A percentile compares a stretch with the other conserved stretches of the same genome.
These are phyloP conservation scores for Tenthredo notha DNA, from an alignment of 2,888 invertebrate species.

Conservation along the genomic window DNA sequence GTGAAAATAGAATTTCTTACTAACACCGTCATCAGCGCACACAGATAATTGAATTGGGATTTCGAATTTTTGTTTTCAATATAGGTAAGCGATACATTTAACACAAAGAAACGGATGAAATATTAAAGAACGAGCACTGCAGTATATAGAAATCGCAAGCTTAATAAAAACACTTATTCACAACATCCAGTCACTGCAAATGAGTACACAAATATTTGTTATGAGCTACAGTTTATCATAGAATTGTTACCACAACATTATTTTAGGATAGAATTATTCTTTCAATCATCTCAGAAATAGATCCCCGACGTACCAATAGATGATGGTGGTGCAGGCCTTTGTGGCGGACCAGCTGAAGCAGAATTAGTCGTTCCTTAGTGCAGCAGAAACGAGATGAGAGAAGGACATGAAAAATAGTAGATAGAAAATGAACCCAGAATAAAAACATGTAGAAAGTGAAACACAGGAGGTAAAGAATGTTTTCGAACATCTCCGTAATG, in stretches of 20 bases:
- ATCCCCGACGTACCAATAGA: slow-evolving; percentile 74
- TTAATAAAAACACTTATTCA: background rate
- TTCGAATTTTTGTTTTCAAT: background rate
- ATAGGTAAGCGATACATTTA: background rate
- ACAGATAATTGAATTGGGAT: background rate
- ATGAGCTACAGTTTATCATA: background rate
- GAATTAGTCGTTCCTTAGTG: slow-evolving; percentile 71
- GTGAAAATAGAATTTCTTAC: background rate
- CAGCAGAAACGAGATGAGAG: slow-evolving; percentile 68
- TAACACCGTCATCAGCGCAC: background rate
- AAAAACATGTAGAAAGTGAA: slow-evolving; percentile 41
- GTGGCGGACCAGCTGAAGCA: slow-evolving; percentile 70
- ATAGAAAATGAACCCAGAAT: slow-evolving; percentile 57
- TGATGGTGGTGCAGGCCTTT: slow-evolving; percentile 77
- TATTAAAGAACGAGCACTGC: background rate
- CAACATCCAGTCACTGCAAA: background rate
- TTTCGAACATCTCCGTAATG: background rate
- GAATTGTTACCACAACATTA: background rate
- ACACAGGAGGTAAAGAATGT: background rate
- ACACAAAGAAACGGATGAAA: background rate
- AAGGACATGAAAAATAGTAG: slow-evolving; percentile 55
- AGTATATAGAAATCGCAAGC: background rate
- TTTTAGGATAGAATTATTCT: background rate
- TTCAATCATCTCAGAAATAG: background rate
- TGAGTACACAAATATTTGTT: background rate